These are phyloP conservation scores for Drosophila repleta DNA, from an alignment of 1,140 invertebrate species.

Conservation along the genomic window DNA sequence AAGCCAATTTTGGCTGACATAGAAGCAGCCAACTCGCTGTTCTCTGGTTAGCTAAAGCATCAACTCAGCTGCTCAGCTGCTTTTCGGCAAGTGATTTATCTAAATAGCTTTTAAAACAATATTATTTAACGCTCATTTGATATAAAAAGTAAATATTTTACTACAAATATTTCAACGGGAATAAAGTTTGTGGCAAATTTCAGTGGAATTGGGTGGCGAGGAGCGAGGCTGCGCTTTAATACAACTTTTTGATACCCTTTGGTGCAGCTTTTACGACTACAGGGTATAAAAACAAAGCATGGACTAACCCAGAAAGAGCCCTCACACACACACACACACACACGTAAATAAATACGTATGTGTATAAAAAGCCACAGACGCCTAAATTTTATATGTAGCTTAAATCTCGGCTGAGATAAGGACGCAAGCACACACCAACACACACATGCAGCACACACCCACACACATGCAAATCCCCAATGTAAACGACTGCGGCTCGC, in stretches of 20 bases:
- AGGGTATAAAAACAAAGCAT: slow-evolving; percentile 50
- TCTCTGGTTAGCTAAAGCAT: no score
- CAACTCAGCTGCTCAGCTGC: no score
- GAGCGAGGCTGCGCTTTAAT: not conserved
- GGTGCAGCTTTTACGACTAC: slow-evolving; percentile 9
- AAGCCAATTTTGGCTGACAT: not conserved
- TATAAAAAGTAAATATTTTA: no score
- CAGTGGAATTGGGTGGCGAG: not conserved
- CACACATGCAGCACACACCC: slow-evolving; percentile 10
- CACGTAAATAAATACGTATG: slow-evolving; percentile 18
- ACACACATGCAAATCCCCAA: slow-evolving; percentile 80
- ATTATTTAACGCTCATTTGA: no score
- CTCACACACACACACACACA: slow-evolving; percentile 4
- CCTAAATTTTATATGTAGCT: slow-evolving; percentile 81
- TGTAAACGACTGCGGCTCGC: slow-evolving; percentile 67
- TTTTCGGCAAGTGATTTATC: no score
- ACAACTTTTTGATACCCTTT: slow-evolving; percentile 1
- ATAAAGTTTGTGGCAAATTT: not conserved
- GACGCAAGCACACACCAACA: slow-evolving; percentile 29
- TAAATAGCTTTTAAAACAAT: no score
- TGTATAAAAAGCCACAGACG: slow-evolving; percentile 58
- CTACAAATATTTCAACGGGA: not conserved
- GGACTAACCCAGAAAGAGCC: slow-evolving; percentile 34
- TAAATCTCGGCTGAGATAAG: slow-evolving; percentile 70
- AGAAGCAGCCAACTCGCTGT: no score